Conservation (phyloP, 2,797 vertebrate species). For the Hipposideros larvatus region DNA sequence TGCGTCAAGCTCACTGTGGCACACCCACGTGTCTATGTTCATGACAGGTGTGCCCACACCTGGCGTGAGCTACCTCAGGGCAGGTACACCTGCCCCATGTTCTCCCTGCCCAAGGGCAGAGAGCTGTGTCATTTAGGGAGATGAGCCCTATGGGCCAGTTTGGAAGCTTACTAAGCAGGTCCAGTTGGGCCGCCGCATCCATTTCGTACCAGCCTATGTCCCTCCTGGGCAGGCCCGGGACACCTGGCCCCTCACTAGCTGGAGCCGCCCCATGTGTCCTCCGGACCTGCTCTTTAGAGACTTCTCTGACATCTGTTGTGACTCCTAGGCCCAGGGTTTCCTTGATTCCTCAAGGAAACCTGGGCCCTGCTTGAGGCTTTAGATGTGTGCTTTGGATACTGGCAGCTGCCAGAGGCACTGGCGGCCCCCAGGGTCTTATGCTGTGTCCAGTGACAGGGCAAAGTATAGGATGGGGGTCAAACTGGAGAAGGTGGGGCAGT, state of each 20-base stretch:
- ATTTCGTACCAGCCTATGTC: background rate
- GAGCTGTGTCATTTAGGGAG: background rate
- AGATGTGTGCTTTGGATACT: constrained; percentile 23
- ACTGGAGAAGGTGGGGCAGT: background rate
- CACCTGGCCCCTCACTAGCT: background rate
- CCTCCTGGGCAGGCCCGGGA: constrained; percentile 16
- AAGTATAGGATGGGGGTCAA: background rate
- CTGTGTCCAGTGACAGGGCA: background rate
- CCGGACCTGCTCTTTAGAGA: constrained; percentile 29
- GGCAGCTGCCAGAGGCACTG: background rate
- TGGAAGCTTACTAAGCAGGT: background rate
- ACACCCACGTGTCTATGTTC: background rate
- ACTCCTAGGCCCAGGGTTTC: background rate
- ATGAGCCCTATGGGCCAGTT: background rate
- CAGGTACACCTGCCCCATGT: background rate
- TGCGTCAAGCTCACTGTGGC: background rate
- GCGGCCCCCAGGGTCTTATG: background rate
- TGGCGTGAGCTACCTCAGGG: background rate
- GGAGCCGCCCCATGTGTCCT: background rate
- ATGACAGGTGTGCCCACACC: background rate
- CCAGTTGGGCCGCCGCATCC: background rate
- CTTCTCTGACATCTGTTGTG: constrained; percentile 12
- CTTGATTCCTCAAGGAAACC: constrained; percentile 48
- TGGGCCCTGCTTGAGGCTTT: background rate
- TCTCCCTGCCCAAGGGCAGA: background rate